Percentiles rank a stretch among this genome's conserved stretches.
Evolutionary conservation across 1,140 invertebrate species (phyloP).

Genomic region (Pantala flavescens): DNA sequence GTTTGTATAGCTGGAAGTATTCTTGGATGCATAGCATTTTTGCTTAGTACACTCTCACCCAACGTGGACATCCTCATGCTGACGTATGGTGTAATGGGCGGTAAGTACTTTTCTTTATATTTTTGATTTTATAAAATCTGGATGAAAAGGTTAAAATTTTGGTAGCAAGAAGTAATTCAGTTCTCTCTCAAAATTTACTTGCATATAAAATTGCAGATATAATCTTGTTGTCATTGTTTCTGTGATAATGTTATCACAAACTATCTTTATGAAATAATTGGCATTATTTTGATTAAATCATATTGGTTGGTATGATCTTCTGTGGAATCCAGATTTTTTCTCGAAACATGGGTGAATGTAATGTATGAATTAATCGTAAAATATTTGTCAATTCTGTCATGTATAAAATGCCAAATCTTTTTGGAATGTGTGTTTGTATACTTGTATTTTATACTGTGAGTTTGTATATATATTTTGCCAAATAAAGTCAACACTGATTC

Average conservation of each 20-base stretch:
- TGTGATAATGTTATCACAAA: background rate
- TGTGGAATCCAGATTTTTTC: too few species aligned
- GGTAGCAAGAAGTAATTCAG: too few species aligned
- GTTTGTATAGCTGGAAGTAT: conserved; percentile 86
- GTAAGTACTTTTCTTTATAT: conserved; percentile 38
- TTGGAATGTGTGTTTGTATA: background rate
- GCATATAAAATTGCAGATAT: background rate
- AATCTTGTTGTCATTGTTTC: background rate
- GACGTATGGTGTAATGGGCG: conserved; percentile 88
- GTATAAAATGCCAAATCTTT: background rate
- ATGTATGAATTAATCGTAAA: too few species aligned
- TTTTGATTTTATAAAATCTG: background rate
- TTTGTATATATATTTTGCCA: too few species aligned
- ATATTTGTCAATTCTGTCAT: too few species aligned
- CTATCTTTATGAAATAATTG: too few species aligned
- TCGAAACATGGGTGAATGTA: too few species aligned
- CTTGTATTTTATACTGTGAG: background rate
- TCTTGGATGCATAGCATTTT: conserved; percentile 74
- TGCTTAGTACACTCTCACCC: conserved; percentile 74
- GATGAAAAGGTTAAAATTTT: too few species aligned
- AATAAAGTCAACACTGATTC: too few species aligned
- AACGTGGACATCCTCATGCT: conserved; percentile 84
- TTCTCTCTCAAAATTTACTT: conserved; percentile 13
- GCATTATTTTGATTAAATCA: too few species aligned
- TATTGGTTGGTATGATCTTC: too few species aligned